These are phyloP conservation scores for Psephotus haematonotus DNA, from an alignment of 2,113 vertebrate genomes.

Conservation along the genomic window DNA sequence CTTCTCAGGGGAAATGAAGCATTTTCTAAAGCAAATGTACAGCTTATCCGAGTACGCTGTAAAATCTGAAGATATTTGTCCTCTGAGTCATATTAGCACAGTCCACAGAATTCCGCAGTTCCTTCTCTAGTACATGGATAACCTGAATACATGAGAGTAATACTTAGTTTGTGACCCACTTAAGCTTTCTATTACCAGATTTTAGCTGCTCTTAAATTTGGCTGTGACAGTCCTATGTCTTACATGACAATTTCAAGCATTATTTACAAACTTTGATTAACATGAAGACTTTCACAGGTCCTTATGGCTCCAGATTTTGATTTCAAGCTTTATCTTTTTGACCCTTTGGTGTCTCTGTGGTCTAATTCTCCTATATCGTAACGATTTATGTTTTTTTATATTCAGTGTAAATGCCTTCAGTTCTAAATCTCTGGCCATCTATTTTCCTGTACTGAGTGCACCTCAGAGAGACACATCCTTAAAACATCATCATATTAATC, in stretches of 20 bases:
- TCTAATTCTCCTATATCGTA: neutral
- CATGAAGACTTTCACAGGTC: neutral
- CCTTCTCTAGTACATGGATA: neutral
- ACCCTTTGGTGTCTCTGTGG: neutral
- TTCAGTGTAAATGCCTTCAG: neutral
- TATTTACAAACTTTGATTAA: constrained; percentile 8
- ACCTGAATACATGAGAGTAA: neutral
- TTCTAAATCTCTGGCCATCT: neutral
- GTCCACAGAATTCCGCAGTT: neutral
- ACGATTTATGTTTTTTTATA: neutral
- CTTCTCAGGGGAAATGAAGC: neutral
- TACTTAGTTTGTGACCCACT: neutral
- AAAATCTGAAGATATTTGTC: neutral
- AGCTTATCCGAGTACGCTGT: neutral
- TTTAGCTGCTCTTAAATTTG: neutral
- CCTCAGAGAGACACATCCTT: neutral
- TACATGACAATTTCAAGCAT: neutral
- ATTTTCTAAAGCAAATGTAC: neutral
- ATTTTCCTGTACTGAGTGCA: neutral
- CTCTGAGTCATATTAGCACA: neutral
- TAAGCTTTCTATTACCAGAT: neutral
- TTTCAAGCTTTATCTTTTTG: neutral
- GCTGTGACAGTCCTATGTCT: neutral
- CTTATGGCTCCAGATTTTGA: neutral
- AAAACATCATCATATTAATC: neutral